phyloP scores from a whole-genome alignment of 1,140 invertebrate genomes.

The Platorchestia sp. region DNA sequence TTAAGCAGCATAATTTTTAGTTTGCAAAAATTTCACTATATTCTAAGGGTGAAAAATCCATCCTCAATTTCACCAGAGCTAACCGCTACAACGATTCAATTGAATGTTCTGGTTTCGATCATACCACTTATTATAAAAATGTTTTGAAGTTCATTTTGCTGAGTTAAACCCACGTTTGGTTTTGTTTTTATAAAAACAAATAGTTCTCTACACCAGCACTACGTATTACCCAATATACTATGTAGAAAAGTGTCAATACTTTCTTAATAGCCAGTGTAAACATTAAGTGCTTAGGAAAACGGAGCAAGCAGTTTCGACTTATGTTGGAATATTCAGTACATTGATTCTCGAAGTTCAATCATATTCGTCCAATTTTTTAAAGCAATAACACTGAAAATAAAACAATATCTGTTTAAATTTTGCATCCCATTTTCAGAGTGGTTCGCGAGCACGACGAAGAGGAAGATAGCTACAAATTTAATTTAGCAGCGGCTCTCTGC shows the following conservation, averaged over 20 bases:
- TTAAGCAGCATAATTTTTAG: neutral
- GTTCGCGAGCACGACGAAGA: neutral
- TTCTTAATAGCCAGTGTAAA: too few species aligned
- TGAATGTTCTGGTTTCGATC: neutral
- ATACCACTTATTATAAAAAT: too few species aligned
- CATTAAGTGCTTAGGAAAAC: neutral
- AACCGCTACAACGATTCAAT: neutral
- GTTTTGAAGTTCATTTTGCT: neutral
- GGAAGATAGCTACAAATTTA: too few species aligned
- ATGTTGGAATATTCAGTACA: neutral
- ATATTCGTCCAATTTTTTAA: neutral
- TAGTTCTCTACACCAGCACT: too few species aligned
- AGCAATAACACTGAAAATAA: neutral
- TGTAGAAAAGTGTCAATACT: too few species aligned
- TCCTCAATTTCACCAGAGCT: neutral
- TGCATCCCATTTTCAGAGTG: neutral
- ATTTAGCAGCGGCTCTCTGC: neutral
- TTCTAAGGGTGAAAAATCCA: too few species aligned
- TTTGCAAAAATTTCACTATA: neutral
- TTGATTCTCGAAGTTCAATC: neutral
- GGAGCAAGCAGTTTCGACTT: neutral
- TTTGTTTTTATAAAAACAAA: neutral
- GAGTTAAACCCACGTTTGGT: neutral
- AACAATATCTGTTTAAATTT: neutral
- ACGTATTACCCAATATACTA: too few species aligned